Percentiles rank a stretch among this genome's conserved stretches.
Evolutionary conservation across 2,888 invertebrate species (phyloP).

Genomic region (Mesorhabditis belari): DNA sequence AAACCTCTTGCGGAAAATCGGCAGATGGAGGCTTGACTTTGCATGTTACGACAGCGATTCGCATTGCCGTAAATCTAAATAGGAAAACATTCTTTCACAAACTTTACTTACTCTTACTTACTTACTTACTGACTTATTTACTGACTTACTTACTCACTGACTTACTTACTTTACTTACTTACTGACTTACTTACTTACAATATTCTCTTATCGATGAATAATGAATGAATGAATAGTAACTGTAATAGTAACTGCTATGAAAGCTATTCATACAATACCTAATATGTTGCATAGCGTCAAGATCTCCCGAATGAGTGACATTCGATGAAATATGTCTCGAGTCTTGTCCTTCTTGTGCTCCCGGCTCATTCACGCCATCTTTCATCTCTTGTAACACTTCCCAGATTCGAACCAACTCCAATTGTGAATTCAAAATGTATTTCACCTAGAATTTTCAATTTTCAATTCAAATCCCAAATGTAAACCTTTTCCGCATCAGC

Average conservation of each 20-base stretch:
- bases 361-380: constrained; percentile 14
- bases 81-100: not conserved
- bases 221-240: too few relatives aligned
- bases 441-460: constrained; percentile 25
- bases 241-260: too few relatives aligned
- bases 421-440: constrained; percentile 40
- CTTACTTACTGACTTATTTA: not conserved
- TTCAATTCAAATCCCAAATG: not conserved
- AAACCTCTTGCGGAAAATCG: constrained; percentile 14
- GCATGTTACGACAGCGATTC: constrained; percentile 51
- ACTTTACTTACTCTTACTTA: not conserved
- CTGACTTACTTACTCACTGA: not conserved
- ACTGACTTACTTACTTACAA: too few relatives aligned
- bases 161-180: too few relatives aligned
- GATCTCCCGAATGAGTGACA: constrained; percentile 48
- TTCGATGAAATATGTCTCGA: constrained; percentile 33
- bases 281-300: constrained; percentile 48
- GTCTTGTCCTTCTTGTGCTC: constrained; percentile 18
- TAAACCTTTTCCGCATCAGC: constrained; percentile 46
- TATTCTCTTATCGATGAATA: too few relatives aligned
- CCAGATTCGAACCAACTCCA: constrained; percentile 35
- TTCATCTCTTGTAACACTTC: constrained; percentile 35
- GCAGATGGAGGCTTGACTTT: constrained; percentile 50
- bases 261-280: too few relatives aligned
- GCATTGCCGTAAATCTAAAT: constrained; percentile 47